Conservation (phyloP, 2,797 vertebrate species). For the Salarias fasciatus region DNA sequence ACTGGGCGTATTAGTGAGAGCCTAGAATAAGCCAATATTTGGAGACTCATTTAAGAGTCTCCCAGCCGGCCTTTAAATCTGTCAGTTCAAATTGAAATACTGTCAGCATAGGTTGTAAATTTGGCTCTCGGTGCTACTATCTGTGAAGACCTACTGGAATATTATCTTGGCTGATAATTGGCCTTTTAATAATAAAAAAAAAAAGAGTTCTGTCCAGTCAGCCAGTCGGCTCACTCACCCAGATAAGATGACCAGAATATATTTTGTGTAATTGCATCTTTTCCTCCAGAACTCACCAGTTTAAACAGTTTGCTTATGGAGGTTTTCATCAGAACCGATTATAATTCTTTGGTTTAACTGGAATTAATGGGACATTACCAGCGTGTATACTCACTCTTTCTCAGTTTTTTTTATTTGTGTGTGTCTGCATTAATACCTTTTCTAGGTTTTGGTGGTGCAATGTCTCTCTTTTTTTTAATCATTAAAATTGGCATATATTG, state of each 20-base stretch:
- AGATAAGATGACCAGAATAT: slow-evolving; percentile 8
- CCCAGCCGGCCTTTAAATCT: slow-evolving; percentile 54
- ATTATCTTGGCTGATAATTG: slow-evolving; percentile 40
- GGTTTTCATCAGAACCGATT: neutral
- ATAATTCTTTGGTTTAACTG: neutral
- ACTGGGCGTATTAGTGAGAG: neutral
- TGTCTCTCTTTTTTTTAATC: neutral
- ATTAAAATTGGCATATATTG: neutral
- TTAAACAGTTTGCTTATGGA: slow-evolving; percentile 7
- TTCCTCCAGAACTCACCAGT: slow-evolving; percentile 3
- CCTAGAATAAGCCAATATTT: slow-evolving; percentile 41
- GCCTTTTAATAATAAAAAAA: slow-evolving; percentile 44
- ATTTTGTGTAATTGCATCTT: slow-evolving; percentile 5
- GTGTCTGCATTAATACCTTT: neutral
- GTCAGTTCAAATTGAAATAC: slow-evolving; percentile 47
- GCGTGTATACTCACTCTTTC: neutral
- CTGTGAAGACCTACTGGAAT: slow-evolving; percentile 25
- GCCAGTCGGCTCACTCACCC: slow-evolving; percentile 1
- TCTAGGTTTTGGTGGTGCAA: neutral
- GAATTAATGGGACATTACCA: neutral
- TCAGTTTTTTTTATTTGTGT: neutral
- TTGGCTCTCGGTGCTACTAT: slow-evolving; percentile 20
- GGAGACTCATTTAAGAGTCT: slow-evolving; percentile 40
- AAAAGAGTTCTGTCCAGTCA: slow-evolving; percentile 27
- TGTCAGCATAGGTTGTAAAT: slow-evolving; percentile 54